Evolutionary conservation across 2,113 vertebrate genomes (phyloP).

Genomic region (Oreochromis tanganicae): DNA sequence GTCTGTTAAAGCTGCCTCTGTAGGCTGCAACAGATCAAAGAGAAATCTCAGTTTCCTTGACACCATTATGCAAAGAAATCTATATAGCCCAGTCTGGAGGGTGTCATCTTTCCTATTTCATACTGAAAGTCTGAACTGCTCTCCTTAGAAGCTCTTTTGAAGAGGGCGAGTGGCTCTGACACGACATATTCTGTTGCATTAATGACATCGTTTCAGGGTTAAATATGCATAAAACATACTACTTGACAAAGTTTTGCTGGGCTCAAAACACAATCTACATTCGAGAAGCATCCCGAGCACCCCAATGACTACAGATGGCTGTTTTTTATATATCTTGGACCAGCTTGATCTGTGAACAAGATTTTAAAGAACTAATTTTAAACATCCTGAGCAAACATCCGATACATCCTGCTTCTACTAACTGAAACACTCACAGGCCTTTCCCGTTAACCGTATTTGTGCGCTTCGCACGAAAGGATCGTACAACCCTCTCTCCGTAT

Average conservation of each 20-base stretch:
- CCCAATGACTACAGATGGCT: neutral
- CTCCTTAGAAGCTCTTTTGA: neutral
- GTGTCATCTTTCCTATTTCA: constrained; percentile 1
- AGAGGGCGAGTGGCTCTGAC: neutral
- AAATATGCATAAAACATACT: neutral
- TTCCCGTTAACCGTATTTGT: neutral
- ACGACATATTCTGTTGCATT: neutral
- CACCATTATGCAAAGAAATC: constrained; percentile 10
- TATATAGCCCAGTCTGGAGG: neutral
- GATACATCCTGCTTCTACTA: neutral
- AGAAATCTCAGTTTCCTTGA: constrained; percentile 1
- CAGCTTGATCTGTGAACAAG: neutral
- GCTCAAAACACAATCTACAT: neutral
- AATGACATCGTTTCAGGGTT: neutral
- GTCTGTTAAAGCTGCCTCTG: neutral
- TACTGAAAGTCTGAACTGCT: neutral
- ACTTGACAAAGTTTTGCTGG: neutral
- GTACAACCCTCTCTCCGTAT: neutral
- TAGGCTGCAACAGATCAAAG: neutral
- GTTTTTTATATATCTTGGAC: neutral
- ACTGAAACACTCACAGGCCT: neutral
- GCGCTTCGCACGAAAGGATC: neutral
- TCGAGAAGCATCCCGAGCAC: neutral
- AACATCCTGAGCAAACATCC: neutral
- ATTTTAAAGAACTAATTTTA: neutral